phyloP scores from a whole-genome alignment of 1,140 invertebrate genomes.

The Pemphigus obesinymphae region DNA sequence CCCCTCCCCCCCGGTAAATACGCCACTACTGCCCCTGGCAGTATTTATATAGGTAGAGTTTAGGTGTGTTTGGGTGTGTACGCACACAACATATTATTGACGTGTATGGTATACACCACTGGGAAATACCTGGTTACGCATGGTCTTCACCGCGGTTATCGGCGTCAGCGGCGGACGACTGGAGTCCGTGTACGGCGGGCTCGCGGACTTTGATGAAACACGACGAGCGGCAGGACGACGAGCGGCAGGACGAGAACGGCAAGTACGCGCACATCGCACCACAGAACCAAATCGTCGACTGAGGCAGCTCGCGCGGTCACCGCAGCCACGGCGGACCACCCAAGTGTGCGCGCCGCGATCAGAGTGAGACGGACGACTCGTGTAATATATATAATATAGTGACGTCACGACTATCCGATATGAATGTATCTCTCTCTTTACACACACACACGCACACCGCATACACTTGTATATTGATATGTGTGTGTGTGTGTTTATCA shows the following conservation, averaged over 20 bases:
- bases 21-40: no score
- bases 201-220: background rate
- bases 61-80: no score
- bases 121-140: no score
- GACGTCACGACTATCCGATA: slow-evolving; percentile 18
- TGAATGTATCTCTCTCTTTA: no score
- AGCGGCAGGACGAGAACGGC: background rate
- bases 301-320: slow-evolving; percentile 1
- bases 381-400: no score
- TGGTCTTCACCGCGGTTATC: background rate
- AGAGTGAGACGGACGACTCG: slow-evolving; percentile 5
- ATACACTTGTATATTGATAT: no score
- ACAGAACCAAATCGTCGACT: slow-evolving; percentile 35
- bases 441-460: background rate
- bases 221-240: background rate
- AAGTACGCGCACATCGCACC: slow-evolving; percentile 21
- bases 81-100: no score
- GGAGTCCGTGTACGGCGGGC: background rate
- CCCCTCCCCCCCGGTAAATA: no score
- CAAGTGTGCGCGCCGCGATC: slow-evolving; percentile 17
- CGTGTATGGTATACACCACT: no score
- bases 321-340: slow-evolving; percentile 26
- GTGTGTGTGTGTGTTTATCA: no score
- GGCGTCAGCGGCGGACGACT: background rate
- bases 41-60: no score